Percentiles rank a stretch among this genome's conserved stretches.
Evolutionary conservation across 2,797 vertebrate species (phyloP).

Genomic region (Helicolenus hilgendorfi): DNA sequence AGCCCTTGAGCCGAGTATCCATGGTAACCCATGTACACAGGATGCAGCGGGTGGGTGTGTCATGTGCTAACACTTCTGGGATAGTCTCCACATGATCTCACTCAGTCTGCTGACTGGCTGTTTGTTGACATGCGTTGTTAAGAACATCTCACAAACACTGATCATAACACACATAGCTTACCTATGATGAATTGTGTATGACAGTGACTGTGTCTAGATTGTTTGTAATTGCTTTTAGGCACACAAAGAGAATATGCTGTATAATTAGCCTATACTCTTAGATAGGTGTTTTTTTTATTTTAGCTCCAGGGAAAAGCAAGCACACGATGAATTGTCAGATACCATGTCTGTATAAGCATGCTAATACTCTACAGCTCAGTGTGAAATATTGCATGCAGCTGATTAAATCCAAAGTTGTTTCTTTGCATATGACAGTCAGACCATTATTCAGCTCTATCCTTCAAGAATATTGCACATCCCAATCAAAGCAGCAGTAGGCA

Average conservation of each 20-base stretch:
- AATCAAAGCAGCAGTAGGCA: no score
- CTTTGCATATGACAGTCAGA: conserved; percentile 4
- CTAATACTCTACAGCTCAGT: conserved; percentile 46
- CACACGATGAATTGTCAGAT: conserved; percentile 18
- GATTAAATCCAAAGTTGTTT: conserved; percentile 45
- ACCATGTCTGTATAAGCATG: neutral
- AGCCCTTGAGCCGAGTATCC: conserved; percentile 75
- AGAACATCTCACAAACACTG: conserved; percentile 27
- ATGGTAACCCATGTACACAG: conserved; percentile 82
- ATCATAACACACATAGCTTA: neutral
- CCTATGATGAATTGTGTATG: neutral
- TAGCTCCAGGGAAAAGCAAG: neutral
- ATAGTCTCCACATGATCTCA: conserved; percentile 75
- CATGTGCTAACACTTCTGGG: conserved; percentile 62
- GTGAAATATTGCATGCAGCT: conserved; percentile 76
- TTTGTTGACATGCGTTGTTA: conserved; percentile 56
- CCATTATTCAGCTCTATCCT: neutral
- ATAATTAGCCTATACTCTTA: neutral
- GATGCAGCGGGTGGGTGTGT: conserved; percentile 62
- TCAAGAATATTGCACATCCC: neutral
- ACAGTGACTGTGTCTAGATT: neutral
- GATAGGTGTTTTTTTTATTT: neutral
- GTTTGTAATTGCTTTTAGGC: neutral
- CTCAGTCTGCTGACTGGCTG: conserved; percentile 29
- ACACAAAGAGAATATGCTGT: neutral